Evolutionary conservation across 2,797 vertebrate species (phyloP), one percentile per base, ranked within the genome.

Genomic region (Glyptemys insculpta): DNA sequence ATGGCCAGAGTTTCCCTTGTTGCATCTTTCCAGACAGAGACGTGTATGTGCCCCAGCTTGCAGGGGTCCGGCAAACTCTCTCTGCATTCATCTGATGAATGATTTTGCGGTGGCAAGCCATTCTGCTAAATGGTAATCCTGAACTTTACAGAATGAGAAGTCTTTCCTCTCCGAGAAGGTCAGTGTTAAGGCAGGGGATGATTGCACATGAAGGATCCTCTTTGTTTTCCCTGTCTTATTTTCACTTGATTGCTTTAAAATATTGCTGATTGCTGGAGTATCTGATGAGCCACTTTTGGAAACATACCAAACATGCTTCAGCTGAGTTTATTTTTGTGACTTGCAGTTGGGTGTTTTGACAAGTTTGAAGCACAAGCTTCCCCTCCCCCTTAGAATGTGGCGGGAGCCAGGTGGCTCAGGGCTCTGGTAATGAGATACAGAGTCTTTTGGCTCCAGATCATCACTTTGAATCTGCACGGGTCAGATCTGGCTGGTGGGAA

Each of bases 271-370:
- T 82, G 81, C 93, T 92, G 21, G 44, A 93, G 88, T 65, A 82
- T 93, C 82, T 93, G 68, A 91, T 88, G 86, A 86, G 85, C 59
- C 72, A 68, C 57, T n/a, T 86, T 88, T 97, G 97, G 96, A 93
- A 92, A 74, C 3, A 5, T 50, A 78, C 95, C 95, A 92, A 65
- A 91, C 50, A 95, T 37, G 37, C 79, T 89, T 91, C 91, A 92
- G 91, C 8, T 0, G 15, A 4, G 68, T 88, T 95, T 83, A 68
- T 81, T 92, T 96, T 87, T 86, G 80, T 74, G 83, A 53, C 87
- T 92, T 89, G 18, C 47, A 27, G 37, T 80, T 95, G 87, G 87
- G n/a, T n/a, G 53, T 76, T 85, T 68, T 82, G 11, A 21, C 4
- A 52, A 90, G 80, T 53, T 88, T 84, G 65, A 90, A 85, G 78